These are phyloP conservation scores for Manis javanica DNA, from an alignment of 2,797 vertebrate species.

Conservation along the genomic window DNA sequence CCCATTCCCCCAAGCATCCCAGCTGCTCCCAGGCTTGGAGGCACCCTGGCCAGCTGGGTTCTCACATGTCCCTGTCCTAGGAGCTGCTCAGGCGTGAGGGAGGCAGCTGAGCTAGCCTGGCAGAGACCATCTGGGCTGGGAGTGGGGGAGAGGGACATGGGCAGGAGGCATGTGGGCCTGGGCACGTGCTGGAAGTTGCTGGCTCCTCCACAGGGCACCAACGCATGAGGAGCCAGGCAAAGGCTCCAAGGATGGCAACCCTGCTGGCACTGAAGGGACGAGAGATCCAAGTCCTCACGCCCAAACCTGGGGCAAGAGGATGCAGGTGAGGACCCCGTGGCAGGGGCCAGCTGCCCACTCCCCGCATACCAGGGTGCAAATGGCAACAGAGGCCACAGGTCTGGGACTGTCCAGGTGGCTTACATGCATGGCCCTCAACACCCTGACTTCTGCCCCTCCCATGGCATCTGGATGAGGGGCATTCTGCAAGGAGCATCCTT, in stretches of 20 bases:
- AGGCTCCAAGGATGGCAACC: neutral
- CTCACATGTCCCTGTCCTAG: slow-evolving; percentile 78
- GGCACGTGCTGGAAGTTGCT: slow-evolving; percentile 69
- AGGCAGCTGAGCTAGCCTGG: slow-evolving; percentile 81
- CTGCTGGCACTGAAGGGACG: neutral
- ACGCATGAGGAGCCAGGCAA: slow-evolving; percentile 32
- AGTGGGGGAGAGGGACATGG: slow-evolving; percentile 60
- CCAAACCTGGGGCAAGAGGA: neutral
- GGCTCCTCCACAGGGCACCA: slow-evolving; percentile 60
- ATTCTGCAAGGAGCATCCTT: neutral
- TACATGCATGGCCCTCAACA: neutral
- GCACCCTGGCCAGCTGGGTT: slow-evolving; percentile 77
- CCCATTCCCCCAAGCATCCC: slow-evolving; percentile 82
- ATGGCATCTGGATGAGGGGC: neutral
- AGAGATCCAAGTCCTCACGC: neutral
- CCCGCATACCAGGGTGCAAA: neutral
- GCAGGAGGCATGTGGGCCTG: slow-evolving; percentile 63
- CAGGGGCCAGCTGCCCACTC: neutral
- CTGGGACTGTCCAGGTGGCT: neutral
- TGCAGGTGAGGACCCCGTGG: neutral
- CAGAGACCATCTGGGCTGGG: slow-evolving; percentile 78
- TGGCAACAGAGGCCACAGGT: neutral
- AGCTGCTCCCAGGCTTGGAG: slow-evolving; percentile 86
- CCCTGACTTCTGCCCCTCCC: neutral
- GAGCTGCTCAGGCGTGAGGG: slow-evolving; percentile 85